Base-by-base conservation (phyloP, 2,113 vertebrate species). In the Poicephalus gulielmi region DNA sequence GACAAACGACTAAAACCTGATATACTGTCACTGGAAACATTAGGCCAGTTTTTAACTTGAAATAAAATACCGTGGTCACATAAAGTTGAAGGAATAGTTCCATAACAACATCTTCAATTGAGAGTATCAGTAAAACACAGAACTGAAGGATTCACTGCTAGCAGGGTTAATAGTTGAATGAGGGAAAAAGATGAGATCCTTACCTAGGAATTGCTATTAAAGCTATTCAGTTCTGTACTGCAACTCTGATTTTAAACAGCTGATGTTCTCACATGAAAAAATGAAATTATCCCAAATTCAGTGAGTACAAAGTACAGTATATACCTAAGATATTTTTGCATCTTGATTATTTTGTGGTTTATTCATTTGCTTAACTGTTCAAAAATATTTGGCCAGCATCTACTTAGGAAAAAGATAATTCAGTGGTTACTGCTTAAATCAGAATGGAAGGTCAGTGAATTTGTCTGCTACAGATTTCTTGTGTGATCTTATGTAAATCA, bases 1-100 rank as follows among this genome's bases (percentile, higher is more conserved):
- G 17, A 20, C 6, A 69, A 76, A 15, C 0, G 0, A 8, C 35
- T 62, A 55, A 83, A 80, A 87, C 2, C 4, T 59, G 35, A 31
- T 79, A 76, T 33, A 13, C 25, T 73, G 14, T 20, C 41, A 47
- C 27, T 83, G 30, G 27, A 88, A 69, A 2, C 11, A 76, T 68
- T 71, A 73, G 24, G 5, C 6, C 30, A 47, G 10, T 11, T 69
- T 60, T 33, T 83, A 23, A 59, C 15, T 37, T 53, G 43, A 81
- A 74, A 74, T 46, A 82, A 85, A 75, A 68, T 67, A 82, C 0
- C 4, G 8, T 20, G 19, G 30, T 63, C 6, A 1, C 25, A 64
- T 25, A 60, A 39, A 82, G 78, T 67, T 60, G 20, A 94, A 91
- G 17, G 39, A 89, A 71, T 46, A 79, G 4, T 17, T 41, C 20